Evolutionary conservation across 2,797 vertebrate species (phyloP).

Genomic region (Chromis chromis): DNA sequence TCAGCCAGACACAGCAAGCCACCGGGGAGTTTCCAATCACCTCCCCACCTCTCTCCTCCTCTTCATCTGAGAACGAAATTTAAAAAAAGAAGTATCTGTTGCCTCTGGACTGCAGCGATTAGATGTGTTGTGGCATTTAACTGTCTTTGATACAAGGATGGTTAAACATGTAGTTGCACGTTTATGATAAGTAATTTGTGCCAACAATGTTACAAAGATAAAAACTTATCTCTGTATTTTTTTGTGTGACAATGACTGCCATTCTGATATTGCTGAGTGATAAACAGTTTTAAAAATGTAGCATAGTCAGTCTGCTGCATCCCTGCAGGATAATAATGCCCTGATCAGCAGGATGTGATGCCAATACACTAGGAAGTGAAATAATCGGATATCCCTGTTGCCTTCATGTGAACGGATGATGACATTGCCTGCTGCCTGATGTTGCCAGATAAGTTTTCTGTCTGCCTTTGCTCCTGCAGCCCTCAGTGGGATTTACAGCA

Average conservation of each 20-base stretch:
- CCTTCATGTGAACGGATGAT: slow-evolving; percentile 28
- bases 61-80: slow-evolving; percentile 25
- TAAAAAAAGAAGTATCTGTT: slow-evolving; percentile 33
- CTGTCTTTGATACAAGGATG: not conserved
- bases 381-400: slow-evolving; percentile 35
- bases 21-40: slow-evolving; percentile 78
- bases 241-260: not conserved
- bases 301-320: not conserved
- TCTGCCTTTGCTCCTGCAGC: slow-evolving; percentile 6
- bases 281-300: too few species aligned
- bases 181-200: not conserved
- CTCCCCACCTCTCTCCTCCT: slow-evolving; percentile 47
- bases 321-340: slow-evolving; percentile 27
- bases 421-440: slow-evolving; percentile 7
- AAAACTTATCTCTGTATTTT: not conserved
- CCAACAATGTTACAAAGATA: not conserved
- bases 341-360: slow-evolving; percentile 51
- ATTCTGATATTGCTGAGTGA: too few species aligned
- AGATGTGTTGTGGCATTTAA: slow-evolving; percentile 6
- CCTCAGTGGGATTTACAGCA: slow-evolving; percentile 6
- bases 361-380: slow-evolving; percentile 27
- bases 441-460: not conserved
- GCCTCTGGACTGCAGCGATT: slow-evolving; percentile 28
- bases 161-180: not conserved
- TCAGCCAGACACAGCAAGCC: slow-evolving; percentile 71